Evolutionary conservation across 2,888 invertebrate species (phyloP), one percentile per base, ranked within the genome.

Genomic region (Phengaris alcon): DNA sequence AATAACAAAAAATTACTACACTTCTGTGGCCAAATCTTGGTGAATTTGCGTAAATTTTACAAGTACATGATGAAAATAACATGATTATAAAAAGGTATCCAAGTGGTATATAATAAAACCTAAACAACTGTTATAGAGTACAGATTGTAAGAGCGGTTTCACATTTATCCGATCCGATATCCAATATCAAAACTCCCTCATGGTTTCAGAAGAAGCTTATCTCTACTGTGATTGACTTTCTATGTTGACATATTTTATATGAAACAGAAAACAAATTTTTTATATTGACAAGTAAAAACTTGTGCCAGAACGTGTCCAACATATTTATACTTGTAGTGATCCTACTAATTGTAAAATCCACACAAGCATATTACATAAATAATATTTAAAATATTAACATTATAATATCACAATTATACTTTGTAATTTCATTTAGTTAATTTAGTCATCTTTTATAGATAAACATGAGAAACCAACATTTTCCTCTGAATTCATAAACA

Each of bases 401-500:
- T 52, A 72, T 72, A 54, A 72, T 72, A 72, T 72, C 72, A 72
- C 72, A 72, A 54, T 52, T 72, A 8, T 13, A 72, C 72, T 72
- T 72, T 72, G 72, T 54, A 72, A 72, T 54, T 72, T 72, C 13
- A 72, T 54, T 52, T 13, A 13, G 51, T 54, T 54, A 48, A 48
- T n/a, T 69, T 69, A 44, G 44, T 69, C 46, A 48, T 69, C 59
- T 48, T 69, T 69, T 4, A 69, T n/a, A 48, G 69, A 48, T 48
- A 69, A 48, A 69, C n/a, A 69, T 46, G 70, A 48, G 51, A 35
- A 72, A 35, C 54, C 54, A 13, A 52, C 10, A 52, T 15, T 15
- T 48, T 70, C 72, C 13, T 52, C 72, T 69, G 69, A 48, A 52
- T 72, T 54, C 13, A 52, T 52, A 35, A 72, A 72, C 10, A 72